A percentile compares a stretch with the other conserved stretches of the same genome.
These are phyloP conservation scores for Rhizomys pruinosus DNA, from an alignment of 2,113 vertebrate genomes.

Conservation along the genomic window DNA sequence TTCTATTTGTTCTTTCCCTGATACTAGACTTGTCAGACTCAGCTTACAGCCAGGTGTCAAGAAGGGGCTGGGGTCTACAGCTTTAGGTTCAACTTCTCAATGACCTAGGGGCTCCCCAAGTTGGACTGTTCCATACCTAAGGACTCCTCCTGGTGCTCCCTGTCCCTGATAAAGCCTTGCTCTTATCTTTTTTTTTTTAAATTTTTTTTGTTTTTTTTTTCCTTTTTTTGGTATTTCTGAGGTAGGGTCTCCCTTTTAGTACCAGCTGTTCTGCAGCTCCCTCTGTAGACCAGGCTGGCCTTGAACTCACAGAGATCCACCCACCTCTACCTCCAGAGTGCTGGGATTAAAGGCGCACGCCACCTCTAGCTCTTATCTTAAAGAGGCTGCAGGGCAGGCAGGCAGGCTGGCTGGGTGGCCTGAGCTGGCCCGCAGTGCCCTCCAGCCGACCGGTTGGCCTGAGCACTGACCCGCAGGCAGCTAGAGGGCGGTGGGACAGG, in stretches of 20 bases:
- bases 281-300: no score
- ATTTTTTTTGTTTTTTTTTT: no score
- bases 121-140: slow-evolving; percentile 22
- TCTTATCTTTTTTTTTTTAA: no score
- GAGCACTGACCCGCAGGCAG: slow-evolving; percentile 75
- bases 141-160: background rate
- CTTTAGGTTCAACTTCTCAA: background rate
- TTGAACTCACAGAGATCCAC: no score
- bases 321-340: no score
- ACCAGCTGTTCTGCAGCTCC: no score
- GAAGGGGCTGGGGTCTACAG: background rate
- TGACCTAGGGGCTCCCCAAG: background rate
- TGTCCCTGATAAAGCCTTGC: background rate
- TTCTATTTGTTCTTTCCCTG: background rate
- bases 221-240: no score
- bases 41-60: slow-evolving; percentile 9
- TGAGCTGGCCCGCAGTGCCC: slow-evolving; percentile 74
- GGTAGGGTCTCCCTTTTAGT: no score
- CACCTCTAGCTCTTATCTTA: no score
- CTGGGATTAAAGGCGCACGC: no score
- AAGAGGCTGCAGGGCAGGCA: no score
- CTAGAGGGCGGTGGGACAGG: slow-evolving; percentile 77
- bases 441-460: slow-evolving; percentile 74
- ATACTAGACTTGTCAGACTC: background rate
- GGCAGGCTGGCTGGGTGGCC: slow-evolving; percentile 78